Conservation (phyloP, 2,113 vertebrate genomes). For the Manacus vitellinus region DNA sequence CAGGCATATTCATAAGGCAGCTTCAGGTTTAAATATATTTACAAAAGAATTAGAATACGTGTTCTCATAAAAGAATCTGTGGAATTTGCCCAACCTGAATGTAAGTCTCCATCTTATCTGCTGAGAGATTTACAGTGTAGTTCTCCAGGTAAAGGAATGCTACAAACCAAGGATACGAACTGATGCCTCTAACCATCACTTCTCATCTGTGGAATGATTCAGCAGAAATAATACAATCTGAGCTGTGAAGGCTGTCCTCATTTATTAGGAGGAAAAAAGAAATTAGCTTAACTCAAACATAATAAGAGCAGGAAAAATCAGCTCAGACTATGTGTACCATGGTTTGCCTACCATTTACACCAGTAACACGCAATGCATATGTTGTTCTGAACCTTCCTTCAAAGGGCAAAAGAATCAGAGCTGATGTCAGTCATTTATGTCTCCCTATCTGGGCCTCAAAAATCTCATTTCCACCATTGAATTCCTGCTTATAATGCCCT, state of each 20-base stretch:
- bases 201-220: slow-evolving; percentile 24
- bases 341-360: background rate
- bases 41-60: background rate
- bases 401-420: background rate
- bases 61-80: background rate
- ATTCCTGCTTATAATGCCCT: background rate
- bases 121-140: background rate
- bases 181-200: background rate
- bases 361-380: background rate
- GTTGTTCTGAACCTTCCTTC: background rate
- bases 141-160: background rate
- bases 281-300: background rate
- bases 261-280: background rate
- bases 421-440: background rate
- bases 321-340: background rate
- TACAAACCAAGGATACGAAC: background rate
- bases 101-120: background rate
- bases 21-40: background rate
- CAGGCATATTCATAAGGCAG: background rate
- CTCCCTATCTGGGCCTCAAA: background rate
- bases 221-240: slow-evolving; percentile 1
- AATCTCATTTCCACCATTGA: background rate
- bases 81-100: background rate
- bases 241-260: background rate
- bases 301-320: background rate